Percentiles rank a stretch among this genome's conserved stretches.
Evolutionary conservation across 2,113 vertebrate genomes (phyloP).

Genomic region (Proterorhinus semilunaris): DNA sequence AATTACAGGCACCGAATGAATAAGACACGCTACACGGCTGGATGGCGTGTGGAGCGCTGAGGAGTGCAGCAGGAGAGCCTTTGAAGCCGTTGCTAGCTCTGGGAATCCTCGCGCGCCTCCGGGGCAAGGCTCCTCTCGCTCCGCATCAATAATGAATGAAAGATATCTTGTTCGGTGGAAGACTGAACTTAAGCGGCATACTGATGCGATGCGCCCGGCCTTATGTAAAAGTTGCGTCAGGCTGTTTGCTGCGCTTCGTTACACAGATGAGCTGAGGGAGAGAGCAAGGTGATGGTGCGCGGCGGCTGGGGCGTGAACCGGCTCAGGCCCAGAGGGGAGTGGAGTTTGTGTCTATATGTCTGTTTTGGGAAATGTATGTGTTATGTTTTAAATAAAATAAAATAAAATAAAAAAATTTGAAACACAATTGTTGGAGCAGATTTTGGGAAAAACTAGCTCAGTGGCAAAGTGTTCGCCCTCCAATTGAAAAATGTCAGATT

Average conservation of each 20-base stretch:
- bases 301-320: conserved; percentile 7
- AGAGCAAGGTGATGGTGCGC: conserved; percentile 6
- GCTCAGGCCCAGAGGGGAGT: not conserved
- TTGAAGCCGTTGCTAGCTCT: conserved; percentile 71
- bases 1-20: conserved; percentile 61
- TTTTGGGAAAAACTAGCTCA: too few relatives aligned
- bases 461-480: too few relatives aligned
- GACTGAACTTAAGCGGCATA: conserved; percentile 72
- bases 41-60: conserved; percentile 59
- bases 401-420: too few relatives aligned
- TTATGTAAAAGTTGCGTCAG: conserved; percentile 72
- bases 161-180: conserved; percentile 77
- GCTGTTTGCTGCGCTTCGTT: conserved; percentile 62
- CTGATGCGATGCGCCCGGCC: conserved; percentile 63
- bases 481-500: too few relatives aligned
- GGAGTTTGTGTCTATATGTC: not conserved
- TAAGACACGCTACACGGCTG: conserved; percentile 54
- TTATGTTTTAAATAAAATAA: too few relatives aligned
- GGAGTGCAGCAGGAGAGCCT: conserved; percentile 63
- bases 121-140: conserved; percentile 72
- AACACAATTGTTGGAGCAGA: too few relatives aligned
- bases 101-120: conserved; percentile 74
- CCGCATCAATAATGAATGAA: conserved; percentile 82
- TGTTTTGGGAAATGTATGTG: not conserved
- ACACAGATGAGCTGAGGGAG: conserved; percentile 35